Evolutionary conservation across 2,113 vertebrate species (phyloP), one percentile per base, ranked within the genome.

Genomic region (Coracopsis vasa): DNA sequence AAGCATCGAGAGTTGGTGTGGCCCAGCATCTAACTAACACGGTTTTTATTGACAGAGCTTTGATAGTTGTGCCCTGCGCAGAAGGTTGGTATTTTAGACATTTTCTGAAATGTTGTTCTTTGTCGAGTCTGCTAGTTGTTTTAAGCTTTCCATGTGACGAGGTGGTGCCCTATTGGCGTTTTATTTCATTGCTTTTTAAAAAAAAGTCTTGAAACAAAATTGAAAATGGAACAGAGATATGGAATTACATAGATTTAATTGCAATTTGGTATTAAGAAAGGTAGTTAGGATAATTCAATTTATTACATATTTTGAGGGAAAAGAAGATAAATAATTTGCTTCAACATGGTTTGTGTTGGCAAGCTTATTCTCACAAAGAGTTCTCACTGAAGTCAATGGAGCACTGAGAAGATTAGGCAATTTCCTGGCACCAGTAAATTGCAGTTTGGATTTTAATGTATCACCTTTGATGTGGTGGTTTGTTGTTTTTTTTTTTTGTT

Each of bases 41-140:
- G 1, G 66, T 70, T 69, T 69, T 69, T 69, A 67, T 67, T 67
- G 65, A 67, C 65, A 67, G 65, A 67, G 65, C 65, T 67, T 67
- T 97, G 95, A 99, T 99, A 98, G 99, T 99, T 96, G 99, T 99
- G 9, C 99, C 99, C 92, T 99, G 99, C 35, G 99, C 99, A 51
- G 99, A 99, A 99, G 99, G 99, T 99, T 99, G 98, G 99, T 99
- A 98, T 97, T 90, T 70, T 28, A 83, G 31, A 58, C 45, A 10
- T 95, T 96, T 91, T 97, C 66, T 94, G 42, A 81, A 50, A 86
- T 93, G n/a, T 94, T 95, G 74, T 56, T 96, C 51, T 96, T 81
- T 96, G 95, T 97, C 47, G 3, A 94, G 72, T 97, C 77, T 95
- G 71, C 93, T 97, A 54, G 61, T 87, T 96, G 54, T 93, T 80